Evolutionary conservation across 2,113 vertebrate species (phyloP), one percentile per base, ranked within the genome.

Genomic region (Leucosticte australis): DNA sequence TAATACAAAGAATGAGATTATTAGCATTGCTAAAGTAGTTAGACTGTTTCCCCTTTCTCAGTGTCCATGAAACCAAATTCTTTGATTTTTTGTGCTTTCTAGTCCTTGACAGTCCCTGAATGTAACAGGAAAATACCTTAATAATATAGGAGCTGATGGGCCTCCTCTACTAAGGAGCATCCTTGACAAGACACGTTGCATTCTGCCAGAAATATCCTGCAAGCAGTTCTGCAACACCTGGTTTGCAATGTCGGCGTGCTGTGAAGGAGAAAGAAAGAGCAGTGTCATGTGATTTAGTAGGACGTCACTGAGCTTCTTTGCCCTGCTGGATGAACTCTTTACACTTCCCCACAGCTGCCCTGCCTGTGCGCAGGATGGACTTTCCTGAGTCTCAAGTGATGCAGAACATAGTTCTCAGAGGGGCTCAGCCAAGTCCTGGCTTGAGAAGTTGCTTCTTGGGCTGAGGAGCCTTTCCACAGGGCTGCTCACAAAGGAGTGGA

Each of bases 281-380:
- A 62, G 31, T n/a, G 56, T 65, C 10, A 0, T 68, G 37, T 53
- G n/a, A 44, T 86, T 80, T 83, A 57, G 56, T 41, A 69, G 68
- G n/a, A 23, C 47, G 63, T 49, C 2, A 5, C 10, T 24, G 37
- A 37, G 6, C 49, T 92, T 69, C 57, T 83, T n/a, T 92, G 49
- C 57, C 33, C 33, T 44, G 8, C 44, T 73, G 28, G 24, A 42
- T 80, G 67, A 37, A 0, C 41, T 86, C 68, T 22, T 74, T 46
- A 24, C 2, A 0, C 24, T 64, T 64, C 21, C 23, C 26, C 6
- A 12, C 1, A 6, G 47, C 42, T 64, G 39, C 8, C 33, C 56
- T 71, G 14, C n/a, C 47, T 71, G 11, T 11, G 1, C 21, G 19
- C 24, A 74, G 42, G 20, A 37, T 83, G 57, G 37, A 39, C 63